phyloP scores from a whole-genome alignment of 2,797 vertebrate species.

The Hyperoplus immaculatus region DNA sequence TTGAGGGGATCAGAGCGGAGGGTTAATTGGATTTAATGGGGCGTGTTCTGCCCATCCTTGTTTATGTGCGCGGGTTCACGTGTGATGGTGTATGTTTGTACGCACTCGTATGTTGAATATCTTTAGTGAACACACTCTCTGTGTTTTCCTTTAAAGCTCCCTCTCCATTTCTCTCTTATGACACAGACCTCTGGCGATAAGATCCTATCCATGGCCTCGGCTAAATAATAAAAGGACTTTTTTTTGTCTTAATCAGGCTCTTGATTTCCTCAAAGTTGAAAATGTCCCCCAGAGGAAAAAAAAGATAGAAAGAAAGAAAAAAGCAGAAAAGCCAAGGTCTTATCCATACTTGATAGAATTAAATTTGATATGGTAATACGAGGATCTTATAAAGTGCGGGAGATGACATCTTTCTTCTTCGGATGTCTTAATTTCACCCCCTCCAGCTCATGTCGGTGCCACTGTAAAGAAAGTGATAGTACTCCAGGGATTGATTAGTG shows the following conservation, averaged over 20 bases:
- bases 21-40: slow-evolving; percentile 77
- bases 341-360: slow-evolving; percentile 81
- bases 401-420: slow-evolving; percentile 71
- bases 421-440: slow-evolving; percentile 69
- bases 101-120: slow-evolving; percentile 48
- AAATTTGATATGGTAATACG: slow-evolving; percentile 80
- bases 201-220: slow-evolving; percentile 75
- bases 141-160: slow-evolving; percentile 44
- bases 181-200: slow-evolving; percentile 74
- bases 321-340: slow-evolving; percentile 23
- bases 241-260: slow-evolving; percentile 73
- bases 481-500: slow-evolving; percentile 58
- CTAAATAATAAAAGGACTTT: slow-evolving; percentile 75
- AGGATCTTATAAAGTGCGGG: slow-evolving; percentile 62
- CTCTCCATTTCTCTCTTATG: slow-evolving; percentile 29
- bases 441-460: slow-evolving; percentile 56
- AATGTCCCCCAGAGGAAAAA: slow-evolving; percentile 76
- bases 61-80: slow-evolving; percentile 65
- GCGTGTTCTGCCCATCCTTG: slow-evolving; percentile 71
- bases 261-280: slow-evolving; percentile 83
- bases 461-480: slow-evolving; percentile 51
- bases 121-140: slow-evolving; percentile 37
- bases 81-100: slow-evolving; percentile 55
- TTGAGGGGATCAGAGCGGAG: slow-evolving; percentile 60
- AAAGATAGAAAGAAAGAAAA: slow-evolving; percentile 7